Conservation (phyloP, 2,888 invertebrate genomes). For the Tholera decimalis region DNA sequence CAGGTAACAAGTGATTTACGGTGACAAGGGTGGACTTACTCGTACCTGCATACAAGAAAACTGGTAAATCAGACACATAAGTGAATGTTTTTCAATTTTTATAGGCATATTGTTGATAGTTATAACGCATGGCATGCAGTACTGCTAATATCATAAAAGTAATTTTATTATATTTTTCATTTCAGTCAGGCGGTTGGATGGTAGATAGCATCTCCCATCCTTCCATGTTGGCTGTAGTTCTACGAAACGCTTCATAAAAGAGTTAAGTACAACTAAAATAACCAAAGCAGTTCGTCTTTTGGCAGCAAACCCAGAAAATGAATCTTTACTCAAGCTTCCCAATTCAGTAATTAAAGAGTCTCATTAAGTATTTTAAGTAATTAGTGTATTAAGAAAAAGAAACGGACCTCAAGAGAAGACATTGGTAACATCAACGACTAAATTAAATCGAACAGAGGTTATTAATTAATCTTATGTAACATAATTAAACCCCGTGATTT, state of each 20-base stretch:
- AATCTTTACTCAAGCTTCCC: slow-evolving; percentile 21
- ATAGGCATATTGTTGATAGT: not conserved
- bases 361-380: slow-evolving; percentile 46
- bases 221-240: not conserved
- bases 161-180: too few species aligned
- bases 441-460: not conserved
- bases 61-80: not conserved
- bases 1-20: slow-evolving; percentile 28
- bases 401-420: slow-evolving; percentile 8
- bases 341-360: slow-evolving; percentile 20
- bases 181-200: too few species aligned
- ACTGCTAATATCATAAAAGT: not conserved
- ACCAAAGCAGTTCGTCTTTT: slow-evolving; percentile 14
- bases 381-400: slow-evolving; percentile 21
- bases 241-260: slow-evolving; percentile 2
- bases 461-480: not conserved
- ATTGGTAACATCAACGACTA: not conserved
- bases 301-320: slow-evolving; percentile 11
- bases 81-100: slow-evolving; percentile 1
- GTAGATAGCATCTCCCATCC: too few species aligned
- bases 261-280: not conserved
- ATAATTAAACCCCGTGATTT: not conserved
- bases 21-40: too few species aligned
- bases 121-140: too few species aligned
- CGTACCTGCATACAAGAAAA: not conserved